Evolutionary conservation across 1,140 invertebrate genomes (phyloP), one percentile per base, ranked within the genome.

Genomic region (Tetragonula clypearis): DNA sequence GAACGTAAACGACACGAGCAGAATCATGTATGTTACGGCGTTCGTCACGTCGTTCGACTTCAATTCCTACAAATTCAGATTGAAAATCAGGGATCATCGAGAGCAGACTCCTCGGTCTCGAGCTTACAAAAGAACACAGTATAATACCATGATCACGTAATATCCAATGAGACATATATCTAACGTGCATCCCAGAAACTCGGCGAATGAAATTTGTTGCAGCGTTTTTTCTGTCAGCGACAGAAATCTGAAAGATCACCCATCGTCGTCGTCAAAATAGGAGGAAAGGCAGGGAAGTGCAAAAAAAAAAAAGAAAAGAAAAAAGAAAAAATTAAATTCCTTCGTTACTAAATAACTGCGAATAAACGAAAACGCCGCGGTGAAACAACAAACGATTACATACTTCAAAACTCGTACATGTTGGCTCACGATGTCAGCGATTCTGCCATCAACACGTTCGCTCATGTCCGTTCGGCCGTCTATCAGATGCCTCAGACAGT

Each of bases 361-460:
- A 68, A 1, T 11, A 14, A 11, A 26, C 2, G 41, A 41, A 21
- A n/a, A 53, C 26, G 26, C 8, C 41, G 8, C 8, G 9, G 30
- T 19, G 15, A 26, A 65, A 17, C 15, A n/a, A 65, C 0, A 15
- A 26, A 65, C n/a, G 21, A 11, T 12, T 65, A 79, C 77, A 41
- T 35, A 92, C 92, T 74, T 84, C 35, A 92, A 14, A 26, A 90
- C 71, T 78, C 74, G 79, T n/a, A 92, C 85, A 72, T 94, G 93
- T 26, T 88, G 88, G 12, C 86, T n/a, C 53, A 94, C 87, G 23
- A 93, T 91, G 23, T 82, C 81, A 23, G 91, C 85, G 1, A 93
- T 79, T 84, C 88, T 92, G 0, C 79, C 80, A 14, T 92, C 81
- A 5, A 91, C 30, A 0, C n/a, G 75, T 0, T 35, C n/a, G 2